phyloP scores from a whole-genome alignment of 2,888 invertebrate species.

The Lepidocyrtinus sp. region DNA sequence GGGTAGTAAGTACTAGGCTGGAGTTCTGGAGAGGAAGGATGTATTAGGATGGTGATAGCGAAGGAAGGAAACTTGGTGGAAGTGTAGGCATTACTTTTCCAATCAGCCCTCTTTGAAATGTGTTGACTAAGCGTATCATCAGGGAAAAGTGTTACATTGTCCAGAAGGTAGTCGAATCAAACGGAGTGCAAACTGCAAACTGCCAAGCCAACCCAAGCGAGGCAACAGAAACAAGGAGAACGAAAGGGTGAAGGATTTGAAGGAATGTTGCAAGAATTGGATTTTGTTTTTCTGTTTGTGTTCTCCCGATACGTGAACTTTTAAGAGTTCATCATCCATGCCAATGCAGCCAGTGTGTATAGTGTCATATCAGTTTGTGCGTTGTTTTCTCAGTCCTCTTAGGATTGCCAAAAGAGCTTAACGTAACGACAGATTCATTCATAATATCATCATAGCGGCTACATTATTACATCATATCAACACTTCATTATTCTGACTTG shows the following conservation, averaged over 20 bases:
- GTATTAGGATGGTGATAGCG: conserved; percentile 7
- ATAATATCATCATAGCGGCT: conserved; percentile 37
- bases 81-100: conserved; percentile 59
- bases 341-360: too few species aligned
- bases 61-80: conserved; percentile 20
- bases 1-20: too few species aligned
- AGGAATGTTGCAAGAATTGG: conserved; percentile 16
- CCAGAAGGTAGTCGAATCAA: too few species aligned
- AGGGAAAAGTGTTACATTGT: conserved; percentile 53
- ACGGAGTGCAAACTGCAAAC: too few species aligned
- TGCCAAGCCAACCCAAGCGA: not conserved
- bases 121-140: conserved; percentile 58
- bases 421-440: conserved; percentile 28
- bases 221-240: not conserved
- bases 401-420: conserved; percentile 20
- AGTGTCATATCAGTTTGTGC: not conserved
- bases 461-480: conserved; percentile 24
- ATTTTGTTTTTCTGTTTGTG: not conserved
- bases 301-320: too few species aligned
- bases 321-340: too few species aligned
- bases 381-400: not conserved
- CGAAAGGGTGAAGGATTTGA: not conserved
- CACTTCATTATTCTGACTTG: not conserved
- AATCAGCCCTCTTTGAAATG: conserved; percentile 54
- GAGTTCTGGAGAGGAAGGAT: not conserved